These are phyloP conservation scores for Micrastur ruficollis DNA, from an alignment of 2,797 vertebrate genomes.

Conservation along the genomic window DNA sequence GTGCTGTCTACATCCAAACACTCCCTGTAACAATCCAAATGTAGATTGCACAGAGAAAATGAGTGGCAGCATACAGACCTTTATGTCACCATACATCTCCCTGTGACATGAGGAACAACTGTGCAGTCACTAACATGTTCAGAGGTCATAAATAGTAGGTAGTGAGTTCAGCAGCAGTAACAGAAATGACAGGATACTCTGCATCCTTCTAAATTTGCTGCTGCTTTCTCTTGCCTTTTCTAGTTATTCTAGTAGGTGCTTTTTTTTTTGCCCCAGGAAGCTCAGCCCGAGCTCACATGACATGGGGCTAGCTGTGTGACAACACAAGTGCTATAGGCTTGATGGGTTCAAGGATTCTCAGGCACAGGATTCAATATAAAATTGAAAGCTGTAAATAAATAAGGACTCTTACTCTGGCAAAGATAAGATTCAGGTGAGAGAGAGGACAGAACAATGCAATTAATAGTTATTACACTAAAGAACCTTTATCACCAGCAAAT, in stretches of 20 bases:
- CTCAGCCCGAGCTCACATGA: neutral
- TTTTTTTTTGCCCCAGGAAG: neutral
- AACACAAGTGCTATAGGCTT: neutral
- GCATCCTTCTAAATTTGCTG: neutral
- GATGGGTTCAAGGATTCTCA: slow-evolving; percentile 31
- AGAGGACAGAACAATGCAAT: neutral
- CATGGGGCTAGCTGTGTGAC: neutral
- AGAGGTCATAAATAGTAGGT: neutral
- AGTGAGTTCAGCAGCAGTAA: neutral
- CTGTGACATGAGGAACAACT: neutral
- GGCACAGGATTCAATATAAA: neutral
- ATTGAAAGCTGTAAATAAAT: slow-evolving; percentile 27
- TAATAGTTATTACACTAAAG: slow-evolving; percentile 14
- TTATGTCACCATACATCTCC: neutral
- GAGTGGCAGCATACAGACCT: neutral
- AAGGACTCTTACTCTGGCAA: neutral
- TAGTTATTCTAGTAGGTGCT: neutral
- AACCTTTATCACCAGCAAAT: neutral
- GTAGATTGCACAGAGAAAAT: neutral
- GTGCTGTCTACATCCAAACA: neutral
- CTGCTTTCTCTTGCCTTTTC: neutral
- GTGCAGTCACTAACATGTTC: neutral
- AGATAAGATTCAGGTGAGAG: slow-evolving; percentile 22
- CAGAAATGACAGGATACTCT: neutral
- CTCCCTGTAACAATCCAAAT: neutral